phyloP scores from a whole-genome alignment of 2,113 vertebrate genomes.

The Tapirus terrestris region DNA sequence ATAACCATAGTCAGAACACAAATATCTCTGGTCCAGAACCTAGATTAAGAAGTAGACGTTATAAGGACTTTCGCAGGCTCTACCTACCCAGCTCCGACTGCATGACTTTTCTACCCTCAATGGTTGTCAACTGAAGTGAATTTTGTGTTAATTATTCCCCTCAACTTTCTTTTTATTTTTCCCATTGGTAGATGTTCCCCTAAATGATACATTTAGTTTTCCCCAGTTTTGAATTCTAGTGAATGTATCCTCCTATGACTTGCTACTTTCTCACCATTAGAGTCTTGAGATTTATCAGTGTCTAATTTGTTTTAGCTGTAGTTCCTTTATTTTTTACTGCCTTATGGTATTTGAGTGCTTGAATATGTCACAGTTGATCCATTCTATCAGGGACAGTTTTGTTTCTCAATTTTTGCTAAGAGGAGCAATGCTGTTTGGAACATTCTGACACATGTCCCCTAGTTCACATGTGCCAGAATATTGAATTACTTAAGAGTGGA shows the following conservation, averaged over 20 bases:
- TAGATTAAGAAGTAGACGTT: too few species aligned
- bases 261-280: neutral
- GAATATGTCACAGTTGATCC: neutral
- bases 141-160: neutral
- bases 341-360: neutral
- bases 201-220: neutral
- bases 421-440: neutral
- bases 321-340: neutral
- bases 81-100: fast-evolving
- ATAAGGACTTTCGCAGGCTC: neutral
- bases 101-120: too few species aligned
- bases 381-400: neutral
- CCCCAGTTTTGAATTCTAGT: neutral
- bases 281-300: neutral
- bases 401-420: neutral
- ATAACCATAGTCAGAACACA: neutral
- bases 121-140: neutral
- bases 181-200: neutral
- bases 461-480: neutral
- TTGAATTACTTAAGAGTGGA: neutral
- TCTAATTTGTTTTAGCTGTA: neutral
- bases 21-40: neutral
- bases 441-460: neutral
- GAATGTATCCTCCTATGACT: neutral
- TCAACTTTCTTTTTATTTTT: neutral